Conservation (phyloP, 1,140 invertebrate genomes). For the Onthophagus taurus region DNA sequence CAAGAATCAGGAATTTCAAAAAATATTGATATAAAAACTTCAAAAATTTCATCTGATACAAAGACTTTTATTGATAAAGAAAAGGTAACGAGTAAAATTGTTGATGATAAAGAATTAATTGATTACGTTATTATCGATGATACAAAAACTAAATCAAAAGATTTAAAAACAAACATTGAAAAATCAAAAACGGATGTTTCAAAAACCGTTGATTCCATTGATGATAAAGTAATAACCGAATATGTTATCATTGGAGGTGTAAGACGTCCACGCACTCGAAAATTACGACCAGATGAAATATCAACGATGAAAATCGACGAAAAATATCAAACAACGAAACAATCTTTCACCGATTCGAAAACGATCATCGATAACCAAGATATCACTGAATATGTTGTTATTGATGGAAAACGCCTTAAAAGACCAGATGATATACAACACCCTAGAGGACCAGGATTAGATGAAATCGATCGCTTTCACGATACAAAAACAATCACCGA, state of each 20-base stretch:
- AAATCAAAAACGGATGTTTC: conserved; percentile 1
- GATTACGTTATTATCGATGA: not conserved
- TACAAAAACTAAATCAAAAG: not conserved
- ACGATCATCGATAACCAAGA: conserved; percentile 3
- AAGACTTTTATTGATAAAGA: not conserved
- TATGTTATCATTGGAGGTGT: conserved; percentile 16
- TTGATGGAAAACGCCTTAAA: not conserved
- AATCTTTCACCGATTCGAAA: conserved; percentile 1
- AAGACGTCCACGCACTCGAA: conserved; percentile 12
- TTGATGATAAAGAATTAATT: not conserved
- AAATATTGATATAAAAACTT: not conserved
- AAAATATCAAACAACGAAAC: no score
- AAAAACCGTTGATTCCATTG: not conserved
- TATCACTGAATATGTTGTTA: conserved; percentile 3
- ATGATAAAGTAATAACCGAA: not conserved
- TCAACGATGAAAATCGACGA: not conserved
- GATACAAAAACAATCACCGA: conserved; percentile 21
- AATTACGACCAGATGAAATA: not conserved
- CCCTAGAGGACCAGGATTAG: conserved; percentile 1
- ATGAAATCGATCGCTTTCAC: conserved; percentile 4
- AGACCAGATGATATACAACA: not conserved
- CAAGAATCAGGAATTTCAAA: not conserved
- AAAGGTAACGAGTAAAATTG: no score
- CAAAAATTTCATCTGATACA: not conserved
- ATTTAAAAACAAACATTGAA: conserved; percentile 3